Evolutionary conservation across 2,888 invertebrate species (phyloP).

Genomic region (Oeneis ivallda): DNA sequence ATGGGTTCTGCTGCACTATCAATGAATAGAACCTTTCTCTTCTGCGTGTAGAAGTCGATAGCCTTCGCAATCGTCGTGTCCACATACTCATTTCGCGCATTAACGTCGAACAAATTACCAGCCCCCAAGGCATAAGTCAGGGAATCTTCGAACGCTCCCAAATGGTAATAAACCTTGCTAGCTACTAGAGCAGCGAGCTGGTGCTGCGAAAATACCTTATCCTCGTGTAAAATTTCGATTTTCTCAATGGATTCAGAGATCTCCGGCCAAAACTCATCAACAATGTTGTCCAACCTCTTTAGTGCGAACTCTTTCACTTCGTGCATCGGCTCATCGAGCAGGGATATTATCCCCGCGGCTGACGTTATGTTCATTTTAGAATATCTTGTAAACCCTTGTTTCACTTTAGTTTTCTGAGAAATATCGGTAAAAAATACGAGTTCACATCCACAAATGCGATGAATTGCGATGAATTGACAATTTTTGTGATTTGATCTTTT

Average conservation of each 20-base stretch:
- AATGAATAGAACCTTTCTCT: conserved; percentile 88
- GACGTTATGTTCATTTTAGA: conserved; percentile 77
- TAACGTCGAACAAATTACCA: conserved; percentile 96
- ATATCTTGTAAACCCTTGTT: conserved; percentile 17
- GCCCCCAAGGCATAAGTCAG: conserved; percentile 98
- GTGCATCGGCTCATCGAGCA: conserved; percentile 95
- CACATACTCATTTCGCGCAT: conserved; percentile 96
- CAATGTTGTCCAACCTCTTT: conserved; percentile 94
- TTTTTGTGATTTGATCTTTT: not conserved
- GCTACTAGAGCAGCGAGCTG: conserved; percentile 98
- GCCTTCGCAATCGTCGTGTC: conserved; percentile 98
- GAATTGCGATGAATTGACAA: conserved; percentile 45
- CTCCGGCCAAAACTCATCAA: conserved; percentile 99
- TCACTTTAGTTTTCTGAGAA: conserved; percentile 36
- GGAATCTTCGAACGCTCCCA: conserved; percentile 98
- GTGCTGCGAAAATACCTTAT: conserved; percentile 92
- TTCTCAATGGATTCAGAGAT: conserved; percentile 98
- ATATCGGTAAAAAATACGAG: conserved; percentile 41
- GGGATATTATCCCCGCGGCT: conserved; percentile 95
- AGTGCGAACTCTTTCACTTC: conserved; percentile 97
- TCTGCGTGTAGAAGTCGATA: conserved; percentile 97
- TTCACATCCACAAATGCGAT: conserved; percentile 48
- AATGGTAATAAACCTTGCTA: conserved; percentile 98
- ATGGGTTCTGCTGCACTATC: conserved; percentile 86
- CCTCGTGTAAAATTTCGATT: conserved; percentile 98